phyloP scores from a whole-genome alignment of 2,113 vertebrate genomes.

The Cercocebus atys region DNA sequence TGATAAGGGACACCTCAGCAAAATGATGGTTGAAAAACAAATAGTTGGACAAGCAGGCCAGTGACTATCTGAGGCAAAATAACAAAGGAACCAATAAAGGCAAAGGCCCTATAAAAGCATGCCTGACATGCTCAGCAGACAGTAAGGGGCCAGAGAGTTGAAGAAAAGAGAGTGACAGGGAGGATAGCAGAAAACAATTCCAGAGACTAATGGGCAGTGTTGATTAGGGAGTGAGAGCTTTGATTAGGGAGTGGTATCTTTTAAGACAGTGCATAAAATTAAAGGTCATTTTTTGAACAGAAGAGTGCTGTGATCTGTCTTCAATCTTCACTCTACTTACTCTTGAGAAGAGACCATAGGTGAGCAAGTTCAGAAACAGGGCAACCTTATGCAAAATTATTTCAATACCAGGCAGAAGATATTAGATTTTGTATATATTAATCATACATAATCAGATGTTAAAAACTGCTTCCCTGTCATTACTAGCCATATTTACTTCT shows the following conservation, averaged over 20 bases:
- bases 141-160: neutral
- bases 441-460: neutral
- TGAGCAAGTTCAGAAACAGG: neutral
- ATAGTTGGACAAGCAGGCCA: neutral
- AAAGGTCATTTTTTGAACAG: neutral
- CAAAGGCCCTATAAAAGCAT: neutral
- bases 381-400: neutral
- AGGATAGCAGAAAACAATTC: rapidly evolving
- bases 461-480: neutral
- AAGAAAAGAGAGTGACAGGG: neutral
- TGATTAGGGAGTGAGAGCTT: neutral
- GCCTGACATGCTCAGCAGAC: rapidly evolving
- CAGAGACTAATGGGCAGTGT: neutral
- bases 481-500: neutral
- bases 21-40: neutral
- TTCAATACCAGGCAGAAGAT: neutral
- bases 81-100: neutral
- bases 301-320: neutral
- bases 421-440: neutral
- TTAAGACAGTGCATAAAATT: neutral
- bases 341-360: neutral
- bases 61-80: neutral
- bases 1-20: neutral
- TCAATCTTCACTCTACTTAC: neutral
- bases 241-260: neutral